Conservation (phyloP, 2,888 invertebrate genomes). For the Tenodera sinensis region DNA sequence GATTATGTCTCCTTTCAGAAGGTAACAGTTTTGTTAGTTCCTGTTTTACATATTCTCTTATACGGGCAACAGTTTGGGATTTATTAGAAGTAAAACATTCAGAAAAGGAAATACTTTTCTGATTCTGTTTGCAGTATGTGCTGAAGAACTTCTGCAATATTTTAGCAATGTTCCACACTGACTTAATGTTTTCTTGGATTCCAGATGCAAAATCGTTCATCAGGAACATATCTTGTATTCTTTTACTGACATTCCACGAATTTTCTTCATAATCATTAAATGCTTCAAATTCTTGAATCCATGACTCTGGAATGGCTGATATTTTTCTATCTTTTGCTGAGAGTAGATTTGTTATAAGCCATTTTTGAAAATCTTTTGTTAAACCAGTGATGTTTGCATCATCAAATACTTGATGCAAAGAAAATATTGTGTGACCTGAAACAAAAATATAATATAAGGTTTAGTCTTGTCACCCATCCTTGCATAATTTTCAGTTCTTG, state of each 20-base stretch:
- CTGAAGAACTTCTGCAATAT: constrained; percentile 5
- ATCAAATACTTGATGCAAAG: constrained; percentile 10
- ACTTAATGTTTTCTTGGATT: constrained; percentile 10
- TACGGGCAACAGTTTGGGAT: not conserved
- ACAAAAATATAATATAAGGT: not conserved
- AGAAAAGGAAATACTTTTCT: not conserved
- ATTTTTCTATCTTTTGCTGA: not conserved
- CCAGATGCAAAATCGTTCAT: not conserved
- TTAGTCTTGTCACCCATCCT: no score
- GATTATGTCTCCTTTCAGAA: not conserved
- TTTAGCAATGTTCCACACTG: constrained; percentile 16
- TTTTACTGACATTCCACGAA: not conserved
- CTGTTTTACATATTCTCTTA: not conserved
- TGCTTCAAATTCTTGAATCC: constrained; percentile 13
- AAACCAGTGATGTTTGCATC: not conserved
- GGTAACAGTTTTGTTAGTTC: not conserved
- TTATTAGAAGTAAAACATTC: not conserved
- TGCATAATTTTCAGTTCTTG: no score
- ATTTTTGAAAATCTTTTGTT: not conserved
- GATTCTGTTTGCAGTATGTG: not conserved
- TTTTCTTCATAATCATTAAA: not conserved
- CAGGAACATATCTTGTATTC: not conserved
- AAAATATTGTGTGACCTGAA: constrained; percentile 22
- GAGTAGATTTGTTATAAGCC: not conserved
- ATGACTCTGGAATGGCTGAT: constrained; percentile 3